Evolutionary conservation across 2,888 invertebrate genomes (phyloP), one percentile per base, ranked within the genome.

Genomic region (Drepanosiphum platanoidis): DNA sequence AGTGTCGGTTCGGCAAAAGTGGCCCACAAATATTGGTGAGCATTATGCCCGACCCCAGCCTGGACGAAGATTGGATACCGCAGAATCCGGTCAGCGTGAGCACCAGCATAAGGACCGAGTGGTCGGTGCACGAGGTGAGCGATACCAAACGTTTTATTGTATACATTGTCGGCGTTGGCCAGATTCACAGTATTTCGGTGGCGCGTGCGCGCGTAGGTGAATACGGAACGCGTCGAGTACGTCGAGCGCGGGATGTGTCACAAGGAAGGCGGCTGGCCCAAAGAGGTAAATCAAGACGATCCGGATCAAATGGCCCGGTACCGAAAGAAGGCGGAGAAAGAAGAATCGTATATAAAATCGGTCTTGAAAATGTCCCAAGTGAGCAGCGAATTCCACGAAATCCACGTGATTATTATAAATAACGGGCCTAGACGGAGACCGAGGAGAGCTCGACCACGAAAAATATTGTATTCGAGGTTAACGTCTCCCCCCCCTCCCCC

Each of bases 181-280:
- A n/a, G n/a, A n/a, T n/a, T n/a, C 42, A 42, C 42, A 42, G 1
- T 32, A 11, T 74, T 5, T 22, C 11, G 0, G 9, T 1, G 9
- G 13, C 9, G 46, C 42, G 5, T 39, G 9, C 32, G 91, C 58
- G 22, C 90, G 15, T 87, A 92, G 92, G 90, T 91, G 66, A 92
- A 92, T 88, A 92, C 92, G 70, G 90, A 91, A 88, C 91, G 94
- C 88, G 93, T 94, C 42, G 93, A 94, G 89, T 94, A 93, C 88
- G 92, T 93, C 86, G 93, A 92, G 88, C 92, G 93, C 39, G 95
- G 95, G 0, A 93, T 97, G 88, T 94, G 94, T 88, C 98, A 98
- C 89, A 92, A 93, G 30, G 98, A 98, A 91, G 98, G 98, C 32
- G 98, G 98, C 18, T 98, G 98, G 98, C 97, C 97, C 0, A 97